Evolutionary conservation across 2,888 invertebrate genomes (phyloP), one percentile per base, ranked within the genome.

Genomic region (Trichopoda pennipes): DNA sequence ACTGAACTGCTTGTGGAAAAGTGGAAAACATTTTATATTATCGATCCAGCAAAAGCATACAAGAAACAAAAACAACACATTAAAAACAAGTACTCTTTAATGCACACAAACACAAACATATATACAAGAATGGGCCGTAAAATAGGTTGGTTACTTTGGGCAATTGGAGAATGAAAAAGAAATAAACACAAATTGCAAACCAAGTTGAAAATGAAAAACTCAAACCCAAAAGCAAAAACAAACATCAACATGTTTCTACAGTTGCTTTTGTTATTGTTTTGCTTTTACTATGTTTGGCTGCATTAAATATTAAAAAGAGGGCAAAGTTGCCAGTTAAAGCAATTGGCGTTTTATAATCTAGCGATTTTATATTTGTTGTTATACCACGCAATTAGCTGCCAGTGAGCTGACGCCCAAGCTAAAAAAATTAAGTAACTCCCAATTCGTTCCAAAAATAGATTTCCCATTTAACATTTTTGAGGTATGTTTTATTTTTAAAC

Each of bases 1-100:
- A 90, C 89, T 90, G 90, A 89, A 90, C 87, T 87, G 87, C 86
- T 86, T 86, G 86, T 87, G 88, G 88, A 89, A 89, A 89, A 89
- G 89, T 89, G 89, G 88, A 89, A 90, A 89, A 88, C 88, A 86
- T 90, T 89, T 90, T 90, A 90, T 90, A 85, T 88, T 90, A 89
- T 89, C 88, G 90, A 89, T 89, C 88, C 89, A 86, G 76, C 70
- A 80, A 82, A 77, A 78, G 81, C 82, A 84, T 73, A 83, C 79
- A 38, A 38, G 69, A 79, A 73, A 81, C 81, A 70, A 77, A 69
- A 81, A 77, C 55, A 76, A 64, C 75, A 64, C 53, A 38, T n/a
- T 21, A 49, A 28, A 64, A 74, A 38, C 38, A 38, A 38, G 38
- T 38, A 38, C 38, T 38, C 38, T 38, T 12, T 12, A 12, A 38